These are phyloP conservation scores for Phalacrocorax brasilianus DNA, from an alignment of 2,113 vertebrate species.

Conservation along the genomic window DNA sequence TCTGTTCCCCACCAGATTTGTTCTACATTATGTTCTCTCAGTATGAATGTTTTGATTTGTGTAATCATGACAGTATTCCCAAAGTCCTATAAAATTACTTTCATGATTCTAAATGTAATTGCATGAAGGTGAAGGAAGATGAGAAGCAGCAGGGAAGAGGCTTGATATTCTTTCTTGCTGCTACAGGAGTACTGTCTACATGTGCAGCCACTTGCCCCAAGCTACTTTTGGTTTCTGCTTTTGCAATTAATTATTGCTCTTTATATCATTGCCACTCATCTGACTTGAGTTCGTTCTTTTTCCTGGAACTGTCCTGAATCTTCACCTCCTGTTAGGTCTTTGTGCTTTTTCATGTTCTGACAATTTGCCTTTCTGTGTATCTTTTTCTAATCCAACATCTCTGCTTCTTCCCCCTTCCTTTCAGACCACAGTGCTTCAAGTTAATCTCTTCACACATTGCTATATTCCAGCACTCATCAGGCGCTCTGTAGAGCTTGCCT, in stretches of 20 bases:
- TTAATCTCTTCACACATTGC: background rate
- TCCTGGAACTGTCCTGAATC: background rate
- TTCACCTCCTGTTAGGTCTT: background rate
- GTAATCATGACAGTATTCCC: background rate
- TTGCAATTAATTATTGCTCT: background rate
- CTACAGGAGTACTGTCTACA: background rate
- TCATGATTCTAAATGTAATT: background rate
- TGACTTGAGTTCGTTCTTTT: background rate
- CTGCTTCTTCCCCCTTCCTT: background rate
- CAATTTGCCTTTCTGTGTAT: background rate
- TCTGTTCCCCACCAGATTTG: background rate
- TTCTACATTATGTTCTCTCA: background rate
- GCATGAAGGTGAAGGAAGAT: background rate
- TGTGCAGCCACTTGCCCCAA: background rate
- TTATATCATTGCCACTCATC: background rate
- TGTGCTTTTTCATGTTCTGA: background rate
- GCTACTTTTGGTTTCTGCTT: background rate
- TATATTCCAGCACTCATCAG: background rate
- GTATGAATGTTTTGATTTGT: background rate
- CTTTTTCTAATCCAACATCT: background rate
- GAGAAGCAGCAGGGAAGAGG: background rate
- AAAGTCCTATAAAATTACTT: background rate
- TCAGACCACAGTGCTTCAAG: background rate
- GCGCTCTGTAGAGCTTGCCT: background rate
- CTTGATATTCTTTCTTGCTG: background rate